phyloP scores from a whole-genome alignment of 2,113 vertebrate species.

The Pseudorectes ferrugineus region DNA sequence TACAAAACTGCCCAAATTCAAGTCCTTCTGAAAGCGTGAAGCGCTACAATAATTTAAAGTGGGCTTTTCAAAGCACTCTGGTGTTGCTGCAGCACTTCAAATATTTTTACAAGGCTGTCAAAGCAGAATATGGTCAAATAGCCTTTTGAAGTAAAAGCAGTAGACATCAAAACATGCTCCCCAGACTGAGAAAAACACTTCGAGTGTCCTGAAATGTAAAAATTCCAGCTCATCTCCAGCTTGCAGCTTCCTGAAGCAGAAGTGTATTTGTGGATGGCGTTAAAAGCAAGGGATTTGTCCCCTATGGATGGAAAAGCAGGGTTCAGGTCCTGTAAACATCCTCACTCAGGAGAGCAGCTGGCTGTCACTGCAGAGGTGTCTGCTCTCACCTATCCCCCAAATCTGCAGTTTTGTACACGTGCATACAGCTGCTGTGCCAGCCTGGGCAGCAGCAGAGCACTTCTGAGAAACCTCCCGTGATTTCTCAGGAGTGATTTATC shows the following conservation, averaged over 20 bases:
- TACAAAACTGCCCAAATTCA: neutral
- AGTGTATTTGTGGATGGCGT: neutral
- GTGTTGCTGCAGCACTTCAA: neutral
- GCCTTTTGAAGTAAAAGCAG: neutral
- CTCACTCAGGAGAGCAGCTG: neutral
- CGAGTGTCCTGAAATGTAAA: neutral
- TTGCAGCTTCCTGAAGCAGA: neutral
- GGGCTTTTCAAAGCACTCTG: neutral
- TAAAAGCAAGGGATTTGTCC: neutral
- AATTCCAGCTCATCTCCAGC: neutral
- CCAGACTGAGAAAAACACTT: neutral
- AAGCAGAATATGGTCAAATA: neutral
- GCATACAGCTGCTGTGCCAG: fast-evolving
- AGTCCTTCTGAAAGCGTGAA: neutral
- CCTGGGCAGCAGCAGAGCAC: fast-evolving
- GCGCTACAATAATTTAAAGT: neutral
- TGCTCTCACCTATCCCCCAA: fast-evolving
- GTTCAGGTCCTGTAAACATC: neutral
- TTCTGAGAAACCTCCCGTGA: fast-evolving
- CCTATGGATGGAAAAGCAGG: fast-evolving
- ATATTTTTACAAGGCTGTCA: neutral
- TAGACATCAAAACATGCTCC: neutral
- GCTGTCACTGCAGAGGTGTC: neutral
- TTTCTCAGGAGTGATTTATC: fast-evolving
- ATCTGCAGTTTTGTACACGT: fast-evolving